Base-by-base conservation (phyloP, 2,113 vertebrate species). In the Hymenochirus boettgeri region DNA sequence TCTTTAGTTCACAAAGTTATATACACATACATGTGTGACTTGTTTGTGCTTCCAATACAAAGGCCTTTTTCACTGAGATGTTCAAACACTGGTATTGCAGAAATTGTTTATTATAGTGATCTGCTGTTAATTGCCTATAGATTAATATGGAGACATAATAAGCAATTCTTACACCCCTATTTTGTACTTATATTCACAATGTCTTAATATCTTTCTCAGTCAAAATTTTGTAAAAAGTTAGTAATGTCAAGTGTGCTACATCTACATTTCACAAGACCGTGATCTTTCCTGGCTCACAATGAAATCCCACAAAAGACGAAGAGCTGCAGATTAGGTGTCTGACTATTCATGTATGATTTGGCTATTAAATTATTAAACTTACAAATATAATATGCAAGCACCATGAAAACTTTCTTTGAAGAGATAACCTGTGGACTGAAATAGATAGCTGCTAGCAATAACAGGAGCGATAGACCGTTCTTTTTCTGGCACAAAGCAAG, bases 11-110 rank as follows among this genome's bases (percentile, higher is more conserved):
- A n/a, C n/a, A 85, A 80, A 80, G 81, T 80, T 78, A 75, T 83
- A 81, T 57, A 42, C 17, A 81, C 79, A 82, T 87, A 82, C 25
- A 33, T 86, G 83, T 82, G 86, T 81, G 76, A 85, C 86, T 74
- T 83, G 79, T 86, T 52, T 80, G 85, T 80, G 84, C 86, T 90
- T 88, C 88, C 84, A 84, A 85, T 83, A 85, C 82, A 88, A 88
- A 89, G 83, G 85, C 85, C 86, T 88, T 89, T 88, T 82, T 87
- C 85, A 83, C 86, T 85, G 82, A 72, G 77, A 77, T 85, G 82
- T 86, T 79, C 87, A 15, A 37, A 7, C 45, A 10, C 42, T 26
- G 22, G 18, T 31, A 19, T 19, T n/a, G 50, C 23, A 29, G 25
- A 70, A 90, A 79, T 85, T 75, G 37, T 53, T 57, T 3, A 53